Base-by-base conservation (phyloP, 2,113 vertebrate species). In the Megaceryle maxima region DNA sequence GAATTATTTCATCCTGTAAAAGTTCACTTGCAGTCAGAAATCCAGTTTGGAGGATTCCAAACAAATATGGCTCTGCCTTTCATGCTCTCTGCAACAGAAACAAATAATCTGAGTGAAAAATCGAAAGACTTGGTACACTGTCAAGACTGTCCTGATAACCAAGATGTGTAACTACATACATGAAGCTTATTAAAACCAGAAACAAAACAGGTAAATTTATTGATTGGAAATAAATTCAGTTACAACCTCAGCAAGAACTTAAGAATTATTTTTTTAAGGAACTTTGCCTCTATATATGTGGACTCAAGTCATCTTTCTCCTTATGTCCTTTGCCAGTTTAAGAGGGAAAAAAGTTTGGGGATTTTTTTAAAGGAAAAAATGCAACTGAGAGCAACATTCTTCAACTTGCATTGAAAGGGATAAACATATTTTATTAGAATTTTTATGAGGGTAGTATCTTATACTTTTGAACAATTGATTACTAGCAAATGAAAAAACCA, bases 1-100 rank as follows among this genome's bases (percentile, higher is more conserved):
- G 21, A 73, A 90, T 77, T 73, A 74, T 81, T 97, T 83, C 4
- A 80, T 90, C 63, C 66, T 92, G 56, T 56, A 68, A 68, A 92
- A 90, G 48, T 69, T 94, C 70, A 85, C 55, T 92, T 92, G 79
- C 93, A 85, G 80, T 94, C 63, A 96, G 72, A 94, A 92, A 91
- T 86, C 76, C 89, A 83, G 24, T 93, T 83, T 88, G 88, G 91
- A 88, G 57, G 83, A 88, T 79, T 90, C 35, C 83, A 90, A 95
- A 88, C 64, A 46, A 91, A 78, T 70, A 69, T 50, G 51, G 78
- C n/a, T 91, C 74, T 95, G 90, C 74, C 48, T 91, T 87, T 92
- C 84, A 89, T 75, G 77, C n/a, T 82, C 37, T 91, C 87, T 95
- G 77, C 84, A 91, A 92, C 4, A 87, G 73, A 92, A 92, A 95